Percentiles rank a stretch among this genome's conserved stretches.
Evolutionary conservation across 2,888 invertebrate genomes (phyloP).

Genomic region (Tenthredo scrophulariae): DNA sequence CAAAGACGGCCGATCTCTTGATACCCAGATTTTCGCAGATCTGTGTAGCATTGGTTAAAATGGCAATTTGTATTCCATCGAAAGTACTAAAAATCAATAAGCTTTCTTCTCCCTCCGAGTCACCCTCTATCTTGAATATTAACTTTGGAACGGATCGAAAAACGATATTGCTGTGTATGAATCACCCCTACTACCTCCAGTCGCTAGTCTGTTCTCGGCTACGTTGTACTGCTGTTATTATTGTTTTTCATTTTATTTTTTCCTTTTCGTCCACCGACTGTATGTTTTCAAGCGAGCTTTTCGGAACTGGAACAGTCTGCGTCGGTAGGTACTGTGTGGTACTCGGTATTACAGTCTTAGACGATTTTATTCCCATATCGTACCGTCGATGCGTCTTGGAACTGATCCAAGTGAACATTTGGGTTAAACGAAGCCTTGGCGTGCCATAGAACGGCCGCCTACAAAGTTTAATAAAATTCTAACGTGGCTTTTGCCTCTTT

Average conservation of each 20-base stretch:
- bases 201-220: not conserved
- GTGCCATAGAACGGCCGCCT: constrained; percentile 39
- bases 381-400: constrained; percentile 65
- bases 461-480: constrained; percentile 55
- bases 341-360: constrained; percentile 30
- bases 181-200: constrained; percentile 29
- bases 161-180: constrained; percentile 39
- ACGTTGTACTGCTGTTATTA: not conserved
- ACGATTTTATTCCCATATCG: constrained; percentile 50
- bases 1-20: not conserved
- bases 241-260: not conserved
- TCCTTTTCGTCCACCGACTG: not conserved
- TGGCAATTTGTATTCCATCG: constrained; percentile 48
- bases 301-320: constrained; percentile 8
- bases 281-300: not conserved
- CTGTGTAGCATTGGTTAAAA: constrained; percentile 32
- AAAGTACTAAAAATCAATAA: constrained; percentile 46
- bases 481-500: constrained; percentile 55
- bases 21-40: constrained; percentile 9
- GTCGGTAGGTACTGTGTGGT: not conserved
- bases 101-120: constrained; percentile 5
- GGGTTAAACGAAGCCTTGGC: constrained; percentile 64
- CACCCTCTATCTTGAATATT: constrained; percentile 47
- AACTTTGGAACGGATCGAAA: constrained; percentile 32
- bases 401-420: constrained; percentile 66